A percentile compares a stretch with the other conserved stretches of the same genome.
phyloP scores from a whole-genome alignment of 30 jellyfish, hydroid and myxozoan genomes.

The Aurelia coerulea region DNA sequence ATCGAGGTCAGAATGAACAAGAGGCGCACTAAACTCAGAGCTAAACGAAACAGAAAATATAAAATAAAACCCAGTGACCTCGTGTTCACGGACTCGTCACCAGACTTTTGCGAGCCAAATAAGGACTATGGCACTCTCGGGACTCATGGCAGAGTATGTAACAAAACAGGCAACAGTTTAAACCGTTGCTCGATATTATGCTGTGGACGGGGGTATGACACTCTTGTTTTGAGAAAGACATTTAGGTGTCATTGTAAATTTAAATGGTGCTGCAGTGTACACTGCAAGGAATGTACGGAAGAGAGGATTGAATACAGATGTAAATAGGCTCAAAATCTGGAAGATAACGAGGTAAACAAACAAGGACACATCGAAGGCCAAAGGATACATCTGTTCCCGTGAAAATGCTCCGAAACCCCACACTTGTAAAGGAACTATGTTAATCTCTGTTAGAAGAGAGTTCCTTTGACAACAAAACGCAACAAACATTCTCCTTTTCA shows the following conservation, averaged over 20 bases:
- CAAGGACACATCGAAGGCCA: not conserved
- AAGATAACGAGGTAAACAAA: not conserved
- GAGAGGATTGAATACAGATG: conserved; percentile 67
- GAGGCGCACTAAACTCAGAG: conserved; percentile 63
- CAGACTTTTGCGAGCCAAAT: conserved; percentile 89
- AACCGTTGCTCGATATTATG: conserved; percentile 68
- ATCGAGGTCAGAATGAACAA: conserved; percentile 68
- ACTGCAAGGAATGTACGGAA: conserved; percentile 60
- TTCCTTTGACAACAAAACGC: not conserved
- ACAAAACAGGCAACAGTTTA: conserved; percentile 66
- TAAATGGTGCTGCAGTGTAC: conserved; percentile 80
- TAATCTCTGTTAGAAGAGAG: not conserved
- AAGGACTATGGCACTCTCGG: conserved; percentile 70
- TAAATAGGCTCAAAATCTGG: conserved; percentile 19
- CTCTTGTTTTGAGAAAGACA: conserved; percentile 59
- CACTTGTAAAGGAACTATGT: not conserved
- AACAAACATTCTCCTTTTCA: not conserved
- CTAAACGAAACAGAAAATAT: conserved; percentile 46
- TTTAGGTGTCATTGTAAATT: conserved; percentile 74
- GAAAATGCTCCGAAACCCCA: not conserved
- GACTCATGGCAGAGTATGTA: conserved; percentile 79
- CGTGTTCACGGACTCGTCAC: conserved; percentile 74
- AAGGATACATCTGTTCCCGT: not conserved
- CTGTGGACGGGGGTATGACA: conserved; percentile 88
- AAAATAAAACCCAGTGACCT: conserved; percentile 51